These are phyloP conservation scores for Pentalonia nigronervosa DNA, from an alignment of 1,140 invertebrate species.

Conservation along the genomic window DNA sequence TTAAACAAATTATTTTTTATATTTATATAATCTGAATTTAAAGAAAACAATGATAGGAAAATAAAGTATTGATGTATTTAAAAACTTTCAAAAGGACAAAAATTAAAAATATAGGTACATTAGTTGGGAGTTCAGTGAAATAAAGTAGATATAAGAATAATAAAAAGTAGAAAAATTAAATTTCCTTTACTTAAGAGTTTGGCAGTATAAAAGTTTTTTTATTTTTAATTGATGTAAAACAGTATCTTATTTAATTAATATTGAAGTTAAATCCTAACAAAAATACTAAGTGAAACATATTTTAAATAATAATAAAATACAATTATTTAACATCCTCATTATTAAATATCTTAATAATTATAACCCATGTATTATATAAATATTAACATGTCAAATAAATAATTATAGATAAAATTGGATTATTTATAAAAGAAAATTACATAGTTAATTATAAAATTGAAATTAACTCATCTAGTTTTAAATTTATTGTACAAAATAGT, in stretches of 20 bases:
- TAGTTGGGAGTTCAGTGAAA: no score
- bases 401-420: background rate
- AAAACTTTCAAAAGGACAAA: background rate
- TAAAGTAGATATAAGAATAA: no score
- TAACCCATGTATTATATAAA: background rate
- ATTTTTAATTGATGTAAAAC: background rate
- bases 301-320: no score
- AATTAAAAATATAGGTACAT: background rate
- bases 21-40: background rate
- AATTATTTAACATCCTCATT: background rate
- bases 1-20: background rate
- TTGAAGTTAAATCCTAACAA: no score
- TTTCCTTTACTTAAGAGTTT: background rate
- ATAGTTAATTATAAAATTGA: background rate
- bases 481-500: background rate
- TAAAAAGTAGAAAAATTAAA: no score
- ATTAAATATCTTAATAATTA: background rate
- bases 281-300: no score
- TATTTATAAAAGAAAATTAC: background rate
- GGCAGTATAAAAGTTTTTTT: background rate
- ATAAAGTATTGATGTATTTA: background rate
- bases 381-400: background rate
- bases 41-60: background rate
- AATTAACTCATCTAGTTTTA: background rate
- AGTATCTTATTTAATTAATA: no score